These are phyloP conservation scores for Tursiops truncatus DNA, from an alignment of 2,113 vertebrate species.

Conservation along the genomic window DNA sequence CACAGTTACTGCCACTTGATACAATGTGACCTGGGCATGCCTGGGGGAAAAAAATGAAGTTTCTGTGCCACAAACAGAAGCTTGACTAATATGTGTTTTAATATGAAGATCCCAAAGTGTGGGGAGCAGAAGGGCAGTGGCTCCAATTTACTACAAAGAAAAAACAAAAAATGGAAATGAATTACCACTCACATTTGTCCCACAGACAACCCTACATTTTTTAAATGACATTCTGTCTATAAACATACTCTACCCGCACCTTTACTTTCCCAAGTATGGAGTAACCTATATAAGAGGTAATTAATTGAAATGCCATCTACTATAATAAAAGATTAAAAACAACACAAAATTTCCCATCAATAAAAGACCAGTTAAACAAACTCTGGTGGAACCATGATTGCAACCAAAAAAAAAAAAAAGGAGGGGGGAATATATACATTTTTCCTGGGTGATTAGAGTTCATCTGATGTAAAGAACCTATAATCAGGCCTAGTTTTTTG, in stretches of 20 bases:
- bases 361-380: neutral
- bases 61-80: conserved; percentile 35
- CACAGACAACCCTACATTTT: neutral
- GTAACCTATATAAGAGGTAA: neutral
- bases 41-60: neutral
- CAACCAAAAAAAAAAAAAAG: neutral
- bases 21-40: neutral
- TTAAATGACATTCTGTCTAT: neutral
- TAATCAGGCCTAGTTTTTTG: neutral
- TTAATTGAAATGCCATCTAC: neutral
- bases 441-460: neutral
- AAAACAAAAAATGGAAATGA: neutral
- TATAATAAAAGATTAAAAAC: neutral
- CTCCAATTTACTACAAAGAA: neutral
- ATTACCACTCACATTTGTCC: neutral
- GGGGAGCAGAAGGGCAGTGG: neutral
- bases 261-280: neutral
- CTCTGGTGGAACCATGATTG: neutral
- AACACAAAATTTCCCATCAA: neutral
- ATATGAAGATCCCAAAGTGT: conserved; percentile 6
- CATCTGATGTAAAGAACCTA: neutral
- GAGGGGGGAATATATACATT: neutral
- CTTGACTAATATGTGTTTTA: conserved; percentile 28
- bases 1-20: neutral
- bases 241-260: neutral